phyloP scores from a whole-genome alignment of 2,888 invertebrate genomes.

The Antheraea yamamai region DNA sequence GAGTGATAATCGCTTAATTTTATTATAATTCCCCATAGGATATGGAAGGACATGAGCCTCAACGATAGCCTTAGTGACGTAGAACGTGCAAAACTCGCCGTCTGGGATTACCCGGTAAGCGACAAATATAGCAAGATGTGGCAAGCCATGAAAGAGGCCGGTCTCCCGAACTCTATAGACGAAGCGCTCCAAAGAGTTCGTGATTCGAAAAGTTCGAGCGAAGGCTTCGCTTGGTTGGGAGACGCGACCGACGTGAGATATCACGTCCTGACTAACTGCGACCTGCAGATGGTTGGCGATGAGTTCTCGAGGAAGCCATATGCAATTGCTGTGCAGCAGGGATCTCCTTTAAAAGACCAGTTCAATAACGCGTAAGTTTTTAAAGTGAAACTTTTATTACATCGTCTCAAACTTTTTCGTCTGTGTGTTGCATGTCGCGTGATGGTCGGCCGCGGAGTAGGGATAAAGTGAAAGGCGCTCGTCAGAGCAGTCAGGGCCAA shows the following conservation, averaged over 20 bases:
- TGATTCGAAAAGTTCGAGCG: slow-evolving; percentile 86
- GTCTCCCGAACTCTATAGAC: slow-evolving; percentile 89
- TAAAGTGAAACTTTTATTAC: no score
- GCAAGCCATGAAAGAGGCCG: slow-evolving; percentile 95
- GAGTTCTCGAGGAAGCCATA: slow-evolving; percentile 99
- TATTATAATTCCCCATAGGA: slow-evolving; percentile 77
- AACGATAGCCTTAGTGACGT: slow-evolving; percentile 95
- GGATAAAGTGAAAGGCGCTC: no score
- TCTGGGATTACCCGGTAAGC: slow-evolving; percentile 99
- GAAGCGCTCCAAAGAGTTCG: slow-evolving; percentile 88
- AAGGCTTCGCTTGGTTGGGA: slow-evolving; percentile 94
- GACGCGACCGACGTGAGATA: slow-evolving; percentile 95
- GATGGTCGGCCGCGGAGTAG: no score
- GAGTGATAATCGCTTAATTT: no score
- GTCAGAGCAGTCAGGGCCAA: no score
- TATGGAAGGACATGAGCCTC: slow-evolving; percentile 99
- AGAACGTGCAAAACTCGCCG: slow-evolving; percentile 96
- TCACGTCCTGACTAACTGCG: slow-evolving; percentile 89
- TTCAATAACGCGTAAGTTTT: slow-evolving; percentile 95
- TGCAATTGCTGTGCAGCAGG: slow-evolving; percentile 98
- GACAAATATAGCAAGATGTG: slow-evolving; percentile 99
- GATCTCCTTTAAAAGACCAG: slow-evolving; percentile 95
- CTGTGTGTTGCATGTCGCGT: no score
- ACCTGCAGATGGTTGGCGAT: slow-evolving; percentile 95
- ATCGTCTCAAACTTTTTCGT: no score